Base-by-base conservation (phyloP, 2,888 invertebrate genomes). In the Archaeoteleia sp. region DNA sequence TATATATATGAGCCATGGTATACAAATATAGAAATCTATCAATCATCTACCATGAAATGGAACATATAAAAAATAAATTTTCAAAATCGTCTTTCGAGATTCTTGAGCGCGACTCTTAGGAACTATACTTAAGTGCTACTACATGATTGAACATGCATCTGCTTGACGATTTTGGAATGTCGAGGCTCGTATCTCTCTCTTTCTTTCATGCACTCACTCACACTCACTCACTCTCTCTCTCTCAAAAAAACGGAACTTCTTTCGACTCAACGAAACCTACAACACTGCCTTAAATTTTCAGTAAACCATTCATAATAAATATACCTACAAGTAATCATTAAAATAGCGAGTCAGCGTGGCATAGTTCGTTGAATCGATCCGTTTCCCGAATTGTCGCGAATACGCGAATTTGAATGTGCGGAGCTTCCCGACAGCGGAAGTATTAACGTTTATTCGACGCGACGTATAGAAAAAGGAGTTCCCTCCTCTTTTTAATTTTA, bases 101-200 rank as follows among this genome's bases (percentile, higher is more conserved):
- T 68, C 73, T 73, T 67, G 72, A 55, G 67, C 66, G 71, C 67
- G 71, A 72, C 73, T 61, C 71, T 74, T 82, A 82, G 79, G 82
- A 81, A 82, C 82, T 81, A 82, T 81, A 62, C 80, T 82, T 82
- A 82, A 63, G 49, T 61, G 55, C 75, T 77, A 74, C 74, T 79
- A 78, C 70, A 72, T 75, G 76, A 57, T 35, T 55, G 53, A 67
- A 57, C 57, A 78, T 74, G 32, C 45, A 43, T 40, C 29, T 55
- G 45, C 45, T 20, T 40, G 25, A 46, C 40, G 15, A 39, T 62
- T 57, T 48, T 58, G 62, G 67, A 67, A 62, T 67, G 67, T 53
- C 15, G 35, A 35, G 51, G n/a, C n/a, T n/a, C n/a, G n/a, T n/a
- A n/a, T n/a, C n/a, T n/a, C n/a, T n/a, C n/a, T n/a, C n/a, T n/a